phyloP scores from a whole-genome alignment of 2,797 vertebrate species.

The Helicolenus hilgendorfi region DNA sequence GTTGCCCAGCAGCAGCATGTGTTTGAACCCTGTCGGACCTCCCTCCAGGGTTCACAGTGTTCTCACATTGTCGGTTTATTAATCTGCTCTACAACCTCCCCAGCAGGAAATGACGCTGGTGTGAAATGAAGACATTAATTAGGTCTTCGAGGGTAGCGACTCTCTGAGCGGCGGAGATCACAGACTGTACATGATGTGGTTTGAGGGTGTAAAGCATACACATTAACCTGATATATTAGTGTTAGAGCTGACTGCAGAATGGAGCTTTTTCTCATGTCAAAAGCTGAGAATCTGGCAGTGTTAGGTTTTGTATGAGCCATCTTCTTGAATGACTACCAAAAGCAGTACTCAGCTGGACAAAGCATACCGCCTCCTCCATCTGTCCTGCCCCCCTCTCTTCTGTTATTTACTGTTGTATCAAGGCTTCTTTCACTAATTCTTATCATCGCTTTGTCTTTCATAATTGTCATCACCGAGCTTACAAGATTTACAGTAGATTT shows the following conservation, averaged over 20 bases:
- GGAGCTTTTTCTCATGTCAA: constrained; percentile 30
- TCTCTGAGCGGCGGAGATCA: not conserved
- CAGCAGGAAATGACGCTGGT: constrained; percentile 45
- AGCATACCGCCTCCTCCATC: constrained; percentile 74
- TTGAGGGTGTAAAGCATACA: not conserved
- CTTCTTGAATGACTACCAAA: constrained; percentile 78
- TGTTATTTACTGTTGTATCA: constrained; percentile 63
- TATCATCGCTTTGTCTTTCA: constrained; percentile 15
- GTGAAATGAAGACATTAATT: constrained; percentile 62
- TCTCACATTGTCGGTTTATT: constrained; percentile 55
- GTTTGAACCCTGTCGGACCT: constrained; percentile 17
- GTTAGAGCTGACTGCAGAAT: constrained; percentile 9
- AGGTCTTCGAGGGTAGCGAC: constrained; percentile 6
- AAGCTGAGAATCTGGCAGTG: constrained; percentile 56
- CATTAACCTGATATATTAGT: constrained; percentile 9
- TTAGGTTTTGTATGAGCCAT: constrained; percentile 65
- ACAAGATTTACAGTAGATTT: not conserved
- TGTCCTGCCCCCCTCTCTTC: constrained; percentile 71
- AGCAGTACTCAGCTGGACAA: constrained; percentile 72
- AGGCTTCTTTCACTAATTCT: constrained; percentile 44
- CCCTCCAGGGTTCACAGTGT: constrained; percentile 25
- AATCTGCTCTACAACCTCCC: constrained; percentile 37
- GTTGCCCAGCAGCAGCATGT: not conserved
- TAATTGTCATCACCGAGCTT: not conserved
- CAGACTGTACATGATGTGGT: not conserved